Base-by-base conservation (phyloP, 2,888 invertebrate species). In the Drosophila gaucha region DNA sequence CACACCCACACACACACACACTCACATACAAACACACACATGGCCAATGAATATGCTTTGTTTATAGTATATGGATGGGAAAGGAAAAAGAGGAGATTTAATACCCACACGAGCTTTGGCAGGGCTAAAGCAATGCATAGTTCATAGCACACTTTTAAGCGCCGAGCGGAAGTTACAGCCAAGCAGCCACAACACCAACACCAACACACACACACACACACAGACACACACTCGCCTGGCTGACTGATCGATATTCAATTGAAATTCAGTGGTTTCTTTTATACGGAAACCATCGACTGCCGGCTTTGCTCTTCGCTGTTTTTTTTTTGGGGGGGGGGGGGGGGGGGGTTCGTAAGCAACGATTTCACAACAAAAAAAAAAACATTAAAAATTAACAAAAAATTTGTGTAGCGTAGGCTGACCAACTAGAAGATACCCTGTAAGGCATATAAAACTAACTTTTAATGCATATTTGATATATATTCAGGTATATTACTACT, bases 231-330 rank as follows among this genome's bases (percentile, higher is more conserved):
- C 18, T 30, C 26, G 22, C 20, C 35, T 47, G 43, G 22, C 52
- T 69, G 69, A 72, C 54, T 80, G 87, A 86, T 86, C 72, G 87
- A 86, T 86, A 78, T 82, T 78, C 80, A 80, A 86, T 86, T 84
- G 68, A 86, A 82, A 84, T 82, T 86, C 87, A 84, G 74, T 71
- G 85, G 74, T 84, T 86, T 69, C 68, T 74, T 65, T 71, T 58
- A 66, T 74, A 52, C 59, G 69, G 57, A 63, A 60, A 44, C 28
- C 30, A 46, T 66, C 31, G 36, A 60, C 59, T 58, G 67, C 56
- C 58, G 56, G 43, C 60, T 67, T 59, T 49, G 26, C 30, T 65
- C 20, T 49, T 9, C 26, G 57, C 36, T 47, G 33, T 51, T 71
- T 51, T 54, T 51, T 31, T 31, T 31, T 22, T 20, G 46, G 10